phyloP scores from a whole-genome alignment of 1,140 invertebrate species.

The Camponotus pennsylvanicus region DNA sequence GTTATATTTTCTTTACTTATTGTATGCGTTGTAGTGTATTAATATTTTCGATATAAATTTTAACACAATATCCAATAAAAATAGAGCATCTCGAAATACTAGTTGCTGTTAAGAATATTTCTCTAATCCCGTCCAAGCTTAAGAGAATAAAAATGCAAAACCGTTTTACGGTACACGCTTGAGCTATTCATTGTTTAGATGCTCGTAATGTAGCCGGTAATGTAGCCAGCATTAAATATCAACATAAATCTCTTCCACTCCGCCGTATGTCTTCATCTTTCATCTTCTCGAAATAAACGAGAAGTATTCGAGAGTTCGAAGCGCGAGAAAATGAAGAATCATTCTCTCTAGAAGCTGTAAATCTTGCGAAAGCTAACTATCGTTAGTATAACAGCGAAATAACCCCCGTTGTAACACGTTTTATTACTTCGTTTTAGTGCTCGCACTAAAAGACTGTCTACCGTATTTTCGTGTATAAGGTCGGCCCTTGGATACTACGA shows the following conservation, averaged over 20 bases:
- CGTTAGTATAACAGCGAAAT: conserved; percentile 44
- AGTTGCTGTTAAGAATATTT: conserved; percentile 7
- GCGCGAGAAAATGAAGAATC: conserved; percentile 60
- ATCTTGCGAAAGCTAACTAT: conserved; percentile 66
- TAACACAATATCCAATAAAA: not conserved
- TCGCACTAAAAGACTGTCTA: conserved; percentile 21
- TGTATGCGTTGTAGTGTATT: not conserved
- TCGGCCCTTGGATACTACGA: conserved; percentile 58
- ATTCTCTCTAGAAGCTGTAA: conserved; percentile 66
- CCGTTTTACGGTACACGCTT: conserved; percentile 41
- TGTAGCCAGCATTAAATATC: conserved; percentile 57
- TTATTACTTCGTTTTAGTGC: conserved; percentile 66
- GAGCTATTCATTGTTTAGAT: conserved; percentile 50
- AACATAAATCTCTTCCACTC: conserved; percentile 54
- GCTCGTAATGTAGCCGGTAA: conserved; percentile 49
- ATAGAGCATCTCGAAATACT: not conserved
- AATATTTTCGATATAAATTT: conserved; percentile 20
- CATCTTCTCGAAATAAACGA: conserved; percentile 25
- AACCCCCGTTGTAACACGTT: conserved; percentile 31
- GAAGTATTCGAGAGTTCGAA: conserved; percentile 53
- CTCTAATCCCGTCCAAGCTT: conserved; percentile 14
- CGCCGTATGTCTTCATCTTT: conserved; percentile 48
- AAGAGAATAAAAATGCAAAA: conserved; percentile 27
- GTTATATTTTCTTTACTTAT: conserved; percentile 7
- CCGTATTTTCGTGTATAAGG: conserved; percentile 45